Evolutionary conservation across 2,113 vertebrate species (phyloP), one percentile per base, ranked within the genome.

Genomic region (Panurus biarmicus): DNA sequence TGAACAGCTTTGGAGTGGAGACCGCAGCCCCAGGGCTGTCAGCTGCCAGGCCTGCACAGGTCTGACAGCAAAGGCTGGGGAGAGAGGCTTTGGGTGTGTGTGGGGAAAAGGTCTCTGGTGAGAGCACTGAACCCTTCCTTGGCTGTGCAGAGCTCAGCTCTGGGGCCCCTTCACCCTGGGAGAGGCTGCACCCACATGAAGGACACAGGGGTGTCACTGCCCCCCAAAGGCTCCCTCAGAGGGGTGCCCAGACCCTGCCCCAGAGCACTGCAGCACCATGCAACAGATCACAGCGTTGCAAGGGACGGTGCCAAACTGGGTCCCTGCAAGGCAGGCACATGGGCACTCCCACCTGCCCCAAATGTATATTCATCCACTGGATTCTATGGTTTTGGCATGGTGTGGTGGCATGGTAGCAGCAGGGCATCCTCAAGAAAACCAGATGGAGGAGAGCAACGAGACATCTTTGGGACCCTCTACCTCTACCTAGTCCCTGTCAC

Each of bases 311-410:
- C 12, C 22, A 24, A 4, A 15, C 28, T 1, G 56, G 33, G 25
- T 6, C 15, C 28, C 73, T 15, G 44, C 35, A 3, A 33, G 26
- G 57, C 28, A 48, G 26, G 22, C 12, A 6, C 22, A n/a, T 12
- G 35, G 22, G 28, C 7, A 0, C 33, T 25, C 44, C 56, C 35
- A 28, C 20, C 54, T 38, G 54, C 15, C 44, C 73, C 5, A 48
- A 48, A 40, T 4, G 3, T 14, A 4, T 6, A 11, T 31, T 6
- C 15, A 60, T 31, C 23, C 44, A 3, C 21, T 8, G 44, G 11
- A 24, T 20, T 14, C 26, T 5, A 5, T 25, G 18, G 22, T 8
- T 45, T 5, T 9, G 2, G 36, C 0, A 0, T 14, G 14, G 12
- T 2, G 3, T 11, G 42, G 18, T 2, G 9, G 35, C 45, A 51